Evolutionary conservation across 2,113 vertebrate species (phyloP).

Genomic region (Aphelocoma coerulescens): DNA sequence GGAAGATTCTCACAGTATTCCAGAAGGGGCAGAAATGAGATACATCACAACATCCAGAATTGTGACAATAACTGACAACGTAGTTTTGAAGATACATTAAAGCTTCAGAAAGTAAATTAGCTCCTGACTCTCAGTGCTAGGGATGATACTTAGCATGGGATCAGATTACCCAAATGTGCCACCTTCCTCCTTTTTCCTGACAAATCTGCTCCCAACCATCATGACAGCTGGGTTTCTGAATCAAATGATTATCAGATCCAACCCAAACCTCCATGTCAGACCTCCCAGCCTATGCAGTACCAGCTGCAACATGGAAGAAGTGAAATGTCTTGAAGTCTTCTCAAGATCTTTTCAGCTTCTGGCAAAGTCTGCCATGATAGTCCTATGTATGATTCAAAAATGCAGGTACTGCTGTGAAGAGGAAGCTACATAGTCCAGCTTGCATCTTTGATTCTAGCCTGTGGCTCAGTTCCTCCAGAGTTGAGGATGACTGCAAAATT

Average conservation of each 20-base stretch:
- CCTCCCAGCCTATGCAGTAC: not conserved
- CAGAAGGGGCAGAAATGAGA: not conserved
- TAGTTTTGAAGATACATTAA: not conserved
- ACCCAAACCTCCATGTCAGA: not conserved
- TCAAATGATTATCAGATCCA: not conserved
- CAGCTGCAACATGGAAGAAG: not conserved
- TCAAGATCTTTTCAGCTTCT: not conserved
- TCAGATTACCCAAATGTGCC: not conserved
- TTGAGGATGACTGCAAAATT: not conserved
- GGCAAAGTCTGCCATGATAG: not conserved
- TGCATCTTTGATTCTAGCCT: not conserved
- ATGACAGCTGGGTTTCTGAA: not conserved
- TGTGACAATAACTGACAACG: not conserved
- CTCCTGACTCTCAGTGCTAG: not conserved
- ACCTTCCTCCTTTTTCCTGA: not conserved
- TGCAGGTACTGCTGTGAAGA: not conserved
- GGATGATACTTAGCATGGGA: not conserved
- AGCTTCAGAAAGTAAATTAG: not conserved
- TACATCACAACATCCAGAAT: not conserved
- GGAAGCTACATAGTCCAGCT: not conserved
- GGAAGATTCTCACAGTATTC: not conserved
- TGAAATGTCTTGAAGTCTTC: not conserved
- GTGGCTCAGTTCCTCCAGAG: not conserved
- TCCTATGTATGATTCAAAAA: not conserved
- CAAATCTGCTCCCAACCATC: not conserved